phyloP scores from a whole-genome alignment of 2,113 vertebrate genomes.

The Macroglossus sobrinus region DNA sequence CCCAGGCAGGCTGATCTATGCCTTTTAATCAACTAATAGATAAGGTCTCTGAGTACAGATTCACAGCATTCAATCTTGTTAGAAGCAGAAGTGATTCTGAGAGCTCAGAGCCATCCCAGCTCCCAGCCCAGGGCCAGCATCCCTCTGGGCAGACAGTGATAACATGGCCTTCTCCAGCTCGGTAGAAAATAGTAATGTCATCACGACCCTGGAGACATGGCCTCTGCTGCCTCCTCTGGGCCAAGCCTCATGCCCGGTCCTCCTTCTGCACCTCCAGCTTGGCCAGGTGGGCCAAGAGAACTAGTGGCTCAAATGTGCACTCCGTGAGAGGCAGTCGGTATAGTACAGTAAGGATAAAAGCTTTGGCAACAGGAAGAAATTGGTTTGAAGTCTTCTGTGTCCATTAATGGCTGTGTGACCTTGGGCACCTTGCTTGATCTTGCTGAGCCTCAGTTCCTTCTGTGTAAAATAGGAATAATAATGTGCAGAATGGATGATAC shows the following conservation, averaged over 20 bases:
- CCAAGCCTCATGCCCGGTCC: not conserved
- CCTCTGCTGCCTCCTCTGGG: not conserved
- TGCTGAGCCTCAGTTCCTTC: not conserved
- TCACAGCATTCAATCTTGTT: constrained; percentile 60
- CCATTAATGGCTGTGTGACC: not conserved
- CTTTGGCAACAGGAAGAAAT: not conserved
- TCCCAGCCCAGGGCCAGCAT: constrained; percentile 48
- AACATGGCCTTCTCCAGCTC: not conserved
- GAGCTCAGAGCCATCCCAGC: constrained; percentile 22
- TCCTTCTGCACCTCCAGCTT: not conserved
- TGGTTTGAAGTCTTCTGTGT: not conserved
- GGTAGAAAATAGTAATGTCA: not conserved
- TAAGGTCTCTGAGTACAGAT: constrained; percentile 65
- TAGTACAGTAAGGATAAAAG: not conserved
- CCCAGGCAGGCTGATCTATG: constrained; percentile 76
- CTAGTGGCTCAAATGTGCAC: not conserved
- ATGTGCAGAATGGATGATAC: not conserved
- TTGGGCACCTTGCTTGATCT: not conserved
- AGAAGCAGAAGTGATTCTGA: constrained; percentile 68
- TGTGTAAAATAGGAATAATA: not conserved
- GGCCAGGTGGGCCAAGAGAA: not conserved
- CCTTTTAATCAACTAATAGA: constrained; percentile 84
- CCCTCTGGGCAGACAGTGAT: not conserved
- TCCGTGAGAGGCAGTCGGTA: not conserved
- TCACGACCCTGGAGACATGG: not conserved